Percentiles rank a stretch among this genome's conserved stretches.
Evolutionary conservation across 2,888 invertebrate genomes (phyloP).

Genomic region (Scaptomyza reducta): DNA sequence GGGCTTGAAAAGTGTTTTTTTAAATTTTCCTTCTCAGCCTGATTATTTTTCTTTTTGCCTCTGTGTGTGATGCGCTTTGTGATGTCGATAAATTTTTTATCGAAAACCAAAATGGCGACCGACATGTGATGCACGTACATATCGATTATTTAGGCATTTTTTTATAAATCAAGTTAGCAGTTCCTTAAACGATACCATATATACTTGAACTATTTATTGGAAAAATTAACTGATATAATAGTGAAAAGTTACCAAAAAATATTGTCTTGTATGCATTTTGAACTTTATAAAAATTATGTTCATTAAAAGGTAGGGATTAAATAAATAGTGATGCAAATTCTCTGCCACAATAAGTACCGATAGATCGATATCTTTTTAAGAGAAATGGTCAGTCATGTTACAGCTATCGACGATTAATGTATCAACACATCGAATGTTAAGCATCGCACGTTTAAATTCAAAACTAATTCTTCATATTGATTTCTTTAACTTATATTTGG

Average conservation of each 20-base stretch:
- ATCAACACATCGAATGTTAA: neutral
- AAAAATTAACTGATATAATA: neutral
- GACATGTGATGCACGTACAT: conserved; percentile 53
- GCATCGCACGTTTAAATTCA: neutral
- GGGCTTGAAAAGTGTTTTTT: conserved; percentile 47
- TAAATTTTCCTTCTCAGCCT: conserved; percentile 52
- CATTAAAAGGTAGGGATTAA: neutral
- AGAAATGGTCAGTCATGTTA: neutral
- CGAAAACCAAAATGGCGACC: conserved; percentile 77
- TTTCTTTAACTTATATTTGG: neutral
- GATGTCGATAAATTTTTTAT: conserved; percentile 48
- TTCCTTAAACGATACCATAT: neutral
- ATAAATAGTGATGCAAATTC: too few relatives aligned
- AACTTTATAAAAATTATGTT: neutral
- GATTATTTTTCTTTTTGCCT: conserved; percentile 58
- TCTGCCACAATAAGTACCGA: neutral
- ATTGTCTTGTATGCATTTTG: neutral
- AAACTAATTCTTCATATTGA: neutral
- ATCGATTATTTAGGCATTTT: conserved; percentile 49
- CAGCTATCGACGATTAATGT: neutral
- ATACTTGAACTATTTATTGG: neutral
- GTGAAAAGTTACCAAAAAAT: neutral
- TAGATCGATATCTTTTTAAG: neutral
- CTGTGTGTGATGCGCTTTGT: conserved; percentile 71
- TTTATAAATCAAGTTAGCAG: neutral